Percentiles rank a stretch among this genome's conserved stretches.
Evolutionary conservation across 2,888 invertebrate species (phyloP).

Genomic region (Bugula neritina): DNA sequence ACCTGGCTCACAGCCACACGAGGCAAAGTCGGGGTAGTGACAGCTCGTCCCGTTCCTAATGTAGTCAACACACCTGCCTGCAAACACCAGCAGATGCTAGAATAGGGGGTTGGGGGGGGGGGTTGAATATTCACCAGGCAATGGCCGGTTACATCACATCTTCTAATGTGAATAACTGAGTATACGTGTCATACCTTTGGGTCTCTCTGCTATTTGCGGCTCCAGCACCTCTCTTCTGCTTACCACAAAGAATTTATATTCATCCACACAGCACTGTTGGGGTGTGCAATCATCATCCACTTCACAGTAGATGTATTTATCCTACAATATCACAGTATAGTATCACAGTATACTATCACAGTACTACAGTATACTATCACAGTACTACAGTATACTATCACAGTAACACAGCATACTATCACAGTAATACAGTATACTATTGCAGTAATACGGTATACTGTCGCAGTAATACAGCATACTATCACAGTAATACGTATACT

Average conservation of each 20-base stretch:
- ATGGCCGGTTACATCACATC: neutral
- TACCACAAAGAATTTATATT: slow-evolving; percentile 4
- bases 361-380: too few relatives aligned
- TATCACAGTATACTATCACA: too few relatives aligned
- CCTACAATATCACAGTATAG: neutral
- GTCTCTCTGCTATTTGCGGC: neutral
- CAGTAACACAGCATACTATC: too few relatives aligned
- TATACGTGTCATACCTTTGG: neutral
- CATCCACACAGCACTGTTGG: slow-evolving; percentile 1
- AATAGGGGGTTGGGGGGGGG: too few relatives aligned
- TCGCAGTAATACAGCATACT: too few relatives aligned
- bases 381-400: too few relatives aligned
- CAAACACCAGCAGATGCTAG: too few relatives aligned
- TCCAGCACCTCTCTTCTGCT: neutral
- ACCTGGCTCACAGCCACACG: slow-evolving; percentile 21
- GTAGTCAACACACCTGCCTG: slow-evolving; percentile 7
- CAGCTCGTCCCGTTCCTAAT: neutral
- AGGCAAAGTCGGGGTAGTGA: neutral
- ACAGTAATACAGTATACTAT: too few relatives aligned
- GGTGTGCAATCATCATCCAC: neutral
- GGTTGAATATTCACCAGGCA: too few relatives aligned
- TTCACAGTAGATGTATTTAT: neutral
- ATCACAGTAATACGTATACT: too few relatives aligned
- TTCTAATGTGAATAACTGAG: neutral
- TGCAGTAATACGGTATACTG: too few relatives aligned